A percentile compares a stretch with the other conserved stretches of the same genome.
These are phyloP conservation scores for Zeus faber DNA, from an alignment of 2,113 vertebrate species.

Conservation along the genomic window DNA sequence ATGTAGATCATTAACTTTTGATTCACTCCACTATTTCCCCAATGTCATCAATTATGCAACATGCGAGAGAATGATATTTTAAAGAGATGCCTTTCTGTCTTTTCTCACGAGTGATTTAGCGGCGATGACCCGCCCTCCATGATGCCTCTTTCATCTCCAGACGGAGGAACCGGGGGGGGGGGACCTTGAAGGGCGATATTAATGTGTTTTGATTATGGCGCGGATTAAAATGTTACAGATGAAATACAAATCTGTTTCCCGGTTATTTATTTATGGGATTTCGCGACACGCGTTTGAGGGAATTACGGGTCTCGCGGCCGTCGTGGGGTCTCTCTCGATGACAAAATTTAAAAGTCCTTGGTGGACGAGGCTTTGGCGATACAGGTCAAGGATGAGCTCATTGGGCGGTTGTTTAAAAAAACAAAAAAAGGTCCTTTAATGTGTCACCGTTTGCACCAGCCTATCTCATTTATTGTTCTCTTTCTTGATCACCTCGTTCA, in stretches of 20 bases:
- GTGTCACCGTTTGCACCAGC: too few relatives aligned
- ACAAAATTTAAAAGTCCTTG: too few relatives aligned
- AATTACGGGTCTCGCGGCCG: too few relatives aligned
- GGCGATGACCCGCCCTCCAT: conserved; percentile 11
- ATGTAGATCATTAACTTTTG: conserved; percentile 56
- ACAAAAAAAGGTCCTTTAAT: too few relatives aligned
- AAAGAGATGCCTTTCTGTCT: conserved; percentile 20
- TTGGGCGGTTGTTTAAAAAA: too few relatives aligned
- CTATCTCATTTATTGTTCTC: too few relatives aligned
- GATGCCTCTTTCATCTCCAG: conserved; percentile 12
- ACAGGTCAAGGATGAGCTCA: too few relatives aligned
- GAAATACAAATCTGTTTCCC: neutral
- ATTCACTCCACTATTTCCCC: conserved; percentile 40
- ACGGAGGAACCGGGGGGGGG: too few relatives aligned
- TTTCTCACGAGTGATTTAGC: conserved; percentile 25
- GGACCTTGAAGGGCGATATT: too few relatives aligned
- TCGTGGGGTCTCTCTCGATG: too few relatives aligned
- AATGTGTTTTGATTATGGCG: neutral
- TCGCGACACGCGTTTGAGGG: neutral
- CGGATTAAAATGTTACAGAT: neutral
- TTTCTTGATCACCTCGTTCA: too few relatives aligned
- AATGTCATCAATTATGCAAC: conserved; percentile 50
- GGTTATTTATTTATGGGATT: neutral
- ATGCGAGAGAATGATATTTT: conserved; percentile 32
- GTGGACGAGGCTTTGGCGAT: too few relatives aligned